phyloP scores from a whole-genome alignment of 1,140 invertebrate species.

The Neodiprion fabricii region DNA sequence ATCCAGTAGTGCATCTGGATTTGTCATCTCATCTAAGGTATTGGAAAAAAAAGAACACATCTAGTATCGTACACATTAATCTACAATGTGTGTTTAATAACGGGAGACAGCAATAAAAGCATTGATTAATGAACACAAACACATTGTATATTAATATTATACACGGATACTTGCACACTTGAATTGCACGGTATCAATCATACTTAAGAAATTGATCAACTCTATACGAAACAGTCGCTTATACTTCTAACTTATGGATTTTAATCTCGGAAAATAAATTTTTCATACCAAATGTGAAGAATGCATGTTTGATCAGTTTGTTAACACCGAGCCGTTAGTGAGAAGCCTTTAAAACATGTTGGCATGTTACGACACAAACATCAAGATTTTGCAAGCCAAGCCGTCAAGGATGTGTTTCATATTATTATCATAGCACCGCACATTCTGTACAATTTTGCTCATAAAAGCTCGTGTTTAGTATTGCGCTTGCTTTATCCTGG shows the following conservation, averaged over 20 bases:
- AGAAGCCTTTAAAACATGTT: slow-evolving; percentile 87
- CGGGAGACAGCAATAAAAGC: too few relatives aligned
- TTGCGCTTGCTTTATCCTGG: slow-evolving; percentile 90
- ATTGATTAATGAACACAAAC: slow-evolving; percentile 8
- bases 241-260: not conserved
- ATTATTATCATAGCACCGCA: slow-evolving; percentile 66
- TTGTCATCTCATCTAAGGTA: slow-evolving; percentile 83
- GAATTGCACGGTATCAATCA: not conserved
- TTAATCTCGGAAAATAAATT: slow-evolving; percentile 5
- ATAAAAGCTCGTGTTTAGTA: slow-evolving; percentile 83
- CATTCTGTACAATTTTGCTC: slow-evolving; percentile 72
- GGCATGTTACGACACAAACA: slow-evolving; percentile 37
- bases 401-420: too few relatives aligned
- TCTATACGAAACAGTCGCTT: too few relatives aligned
- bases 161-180: not conserved
- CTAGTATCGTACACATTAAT: not conserved
- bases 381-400: too few relatives aligned
- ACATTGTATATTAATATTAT: slow-evolving; percentile 8
- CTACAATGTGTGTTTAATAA: not conserved
- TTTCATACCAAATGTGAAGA: slow-evolving; percentile 64
- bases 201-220: too few relatives aligned
- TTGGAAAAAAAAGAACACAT: not conserved
- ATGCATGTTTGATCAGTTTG: slow-evolving; percentile 77
- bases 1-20: slow-evolving; percentile 96
- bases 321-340: slow-evolving; percentile 77